These are phyloP conservation scores for Aspiorhynchus laticeps DNA, from an alignment of 2,113 vertebrate species.

Conservation along the genomic window DNA sequence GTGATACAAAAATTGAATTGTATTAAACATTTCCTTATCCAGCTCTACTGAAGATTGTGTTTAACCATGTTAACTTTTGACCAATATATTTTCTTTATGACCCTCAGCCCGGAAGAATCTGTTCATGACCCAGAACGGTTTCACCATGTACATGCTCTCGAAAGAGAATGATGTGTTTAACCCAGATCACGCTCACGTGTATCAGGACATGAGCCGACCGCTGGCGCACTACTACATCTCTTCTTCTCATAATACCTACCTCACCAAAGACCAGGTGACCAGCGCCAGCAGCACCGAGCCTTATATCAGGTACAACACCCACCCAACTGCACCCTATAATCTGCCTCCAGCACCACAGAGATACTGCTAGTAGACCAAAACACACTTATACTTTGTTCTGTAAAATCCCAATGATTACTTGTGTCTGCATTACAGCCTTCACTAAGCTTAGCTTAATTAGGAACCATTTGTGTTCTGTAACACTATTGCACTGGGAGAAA, in stretches of 20 bases:
- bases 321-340: background rate
- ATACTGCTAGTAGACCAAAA: background rate
- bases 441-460: background rate
- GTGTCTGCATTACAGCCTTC: background rate
- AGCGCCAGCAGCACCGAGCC: conserved; percentile 94
- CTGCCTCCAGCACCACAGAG: background rate
- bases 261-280: conserved; percentile 90
- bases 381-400: background rate
- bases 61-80: background rate
- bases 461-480: background rate
- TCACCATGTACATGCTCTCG: conserved; percentile 95
- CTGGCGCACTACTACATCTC: conserved; percentile 94
- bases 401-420: background rate
- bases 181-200: conserved; percentile 77
- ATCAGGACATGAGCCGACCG: conserved; percentile 91
- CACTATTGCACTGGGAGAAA: background rate
- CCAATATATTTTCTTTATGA: background rate
- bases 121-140: conserved; percentile 92
- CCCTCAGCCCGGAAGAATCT: conserved; percentile 85
- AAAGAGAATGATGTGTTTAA: conserved; percentile 85
- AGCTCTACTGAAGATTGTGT: background rate
- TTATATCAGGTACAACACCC: conserved; percentile 82
- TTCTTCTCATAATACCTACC: conserved; percentile 95
- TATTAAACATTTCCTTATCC: background rate
- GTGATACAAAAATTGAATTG: background rate